These are phyloP conservation scores for Cheilosia impressa DNA, from an alignment of 2,888 invertebrate species.

Conservation along the genomic window DNA sequence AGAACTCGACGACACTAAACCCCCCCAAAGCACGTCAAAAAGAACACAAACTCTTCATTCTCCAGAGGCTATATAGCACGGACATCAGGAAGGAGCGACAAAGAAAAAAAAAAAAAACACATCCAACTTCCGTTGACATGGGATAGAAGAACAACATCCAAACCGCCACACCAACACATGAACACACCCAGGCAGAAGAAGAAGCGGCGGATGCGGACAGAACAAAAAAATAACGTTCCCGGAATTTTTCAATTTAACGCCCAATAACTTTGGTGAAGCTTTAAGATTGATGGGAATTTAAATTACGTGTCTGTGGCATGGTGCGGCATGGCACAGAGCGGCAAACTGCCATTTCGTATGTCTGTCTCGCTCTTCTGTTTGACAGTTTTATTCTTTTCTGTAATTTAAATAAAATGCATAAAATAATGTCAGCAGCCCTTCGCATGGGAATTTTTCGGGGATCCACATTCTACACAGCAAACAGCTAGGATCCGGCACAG, in stretches of 20 bases:
- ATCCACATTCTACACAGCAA: slow-evolving; percentile 42
- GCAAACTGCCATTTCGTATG: slow-evolving; percentile 65
- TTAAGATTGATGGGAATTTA: slow-evolving; percentile 79
- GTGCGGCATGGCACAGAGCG: slow-evolving; percentile 59
- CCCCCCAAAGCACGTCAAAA: slow-evolving; percentile 16
- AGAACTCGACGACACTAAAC: slow-evolving; percentile 33
- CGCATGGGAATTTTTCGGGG: slow-evolving; percentile 69
- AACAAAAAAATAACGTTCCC: slow-evolving; percentile 60
- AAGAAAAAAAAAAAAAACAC: slow-evolving; percentile 18
- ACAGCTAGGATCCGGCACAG: slow-evolving; percentile 48
- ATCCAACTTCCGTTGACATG: slow-evolving; percentile 54
- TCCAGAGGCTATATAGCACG: slow-evolving; percentile 2
- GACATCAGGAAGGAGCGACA: neutral
- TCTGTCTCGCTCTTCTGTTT: slow-evolving; percentile 65
- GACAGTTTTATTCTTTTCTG: slow-evolving; percentile 77
- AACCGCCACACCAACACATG: slow-evolving; percentile 11
- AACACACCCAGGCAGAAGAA: slow-evolving; percentile 29
- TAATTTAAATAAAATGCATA: slow-evolving; percentile 75
- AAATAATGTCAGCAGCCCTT: slow-evolving; percentile 74
- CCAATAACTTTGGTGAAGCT: slow-evolving; percentile 78
- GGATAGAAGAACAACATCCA: slow-evolving; percentile 51
- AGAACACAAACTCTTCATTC: slow-evolving; percentile 14
- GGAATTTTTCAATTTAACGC: slow-evolving; percentile 79
- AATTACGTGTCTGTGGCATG: slow-evolving; percentile 78
- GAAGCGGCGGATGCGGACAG: slow-evolving; percentile 14